Evolutionary conservation across 2,113 vertebrate genomes (phyloP).

Genomic region (Hyaena hyaena): DNA sequence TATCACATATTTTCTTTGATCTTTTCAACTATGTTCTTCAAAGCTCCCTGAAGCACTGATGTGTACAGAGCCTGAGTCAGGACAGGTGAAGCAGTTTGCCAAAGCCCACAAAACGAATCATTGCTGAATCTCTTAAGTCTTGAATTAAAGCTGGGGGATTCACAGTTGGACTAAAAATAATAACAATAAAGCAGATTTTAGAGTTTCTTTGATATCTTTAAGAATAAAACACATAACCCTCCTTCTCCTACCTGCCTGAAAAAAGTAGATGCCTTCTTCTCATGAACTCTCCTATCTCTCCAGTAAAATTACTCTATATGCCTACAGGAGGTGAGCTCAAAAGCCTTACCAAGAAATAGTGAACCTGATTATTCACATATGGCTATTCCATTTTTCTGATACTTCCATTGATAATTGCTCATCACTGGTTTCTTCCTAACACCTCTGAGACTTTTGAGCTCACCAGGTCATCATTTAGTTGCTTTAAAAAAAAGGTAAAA

Average conservation of each 20-base stretch:
- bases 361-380: background rate
- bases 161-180: background rate
- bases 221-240: background rate
- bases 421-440: background rate
- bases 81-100: background rate
- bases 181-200: background rate
- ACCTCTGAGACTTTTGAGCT: background rate
- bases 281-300: background rate
- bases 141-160: background rate
- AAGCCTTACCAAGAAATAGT: background rate
- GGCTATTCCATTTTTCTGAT: background rate
- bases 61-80: background rate
- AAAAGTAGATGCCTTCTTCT: background rate
- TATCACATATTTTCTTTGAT: background rate
- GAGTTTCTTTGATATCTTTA: constrained; percentile 19
- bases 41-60: background rate
- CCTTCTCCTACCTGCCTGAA: background rate
- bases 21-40: background rate
- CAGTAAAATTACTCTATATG: background rate
- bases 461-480: background rate
- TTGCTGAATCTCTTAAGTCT: background rate
- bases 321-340: background rate
- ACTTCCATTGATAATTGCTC: background rate
- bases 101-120: background rate
- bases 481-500: too few species aligned